phyloP scores from a whole-genome alignment of 2,888 invertebrate genomes.

The Pristionchus entomophagus region DNA sequence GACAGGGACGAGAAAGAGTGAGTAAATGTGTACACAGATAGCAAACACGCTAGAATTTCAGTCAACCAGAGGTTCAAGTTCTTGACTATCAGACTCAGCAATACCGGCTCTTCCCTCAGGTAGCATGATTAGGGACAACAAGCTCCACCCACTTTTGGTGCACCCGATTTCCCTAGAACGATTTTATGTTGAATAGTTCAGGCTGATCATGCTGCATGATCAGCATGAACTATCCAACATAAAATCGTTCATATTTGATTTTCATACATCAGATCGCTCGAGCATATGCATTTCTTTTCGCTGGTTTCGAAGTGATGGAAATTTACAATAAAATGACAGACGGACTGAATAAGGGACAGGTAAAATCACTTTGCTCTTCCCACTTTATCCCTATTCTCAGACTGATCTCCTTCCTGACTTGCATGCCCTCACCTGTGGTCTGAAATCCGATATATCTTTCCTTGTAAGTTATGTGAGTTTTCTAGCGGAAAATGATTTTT shows the following conservation, averaged over 20 bases:
- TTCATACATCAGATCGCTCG: conserved; percentile 79
- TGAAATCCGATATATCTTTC: conserved; percentile 88
- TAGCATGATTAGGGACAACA: no score
- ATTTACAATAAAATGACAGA: conserved; percentile 48
- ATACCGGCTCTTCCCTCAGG: conserved; percentile 88
- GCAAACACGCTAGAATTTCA: no score
- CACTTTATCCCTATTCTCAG: no score
- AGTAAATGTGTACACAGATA: no score
- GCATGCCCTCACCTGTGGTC: conserved; percentile 91
- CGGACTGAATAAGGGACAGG: conserved; percentile 17
- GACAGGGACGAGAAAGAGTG: conserved; percentile 83
- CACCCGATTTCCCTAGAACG: no score
- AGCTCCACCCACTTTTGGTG: no score
- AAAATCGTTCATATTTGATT: no score
- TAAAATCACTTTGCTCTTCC: no score
- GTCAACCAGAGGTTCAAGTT: conserved; percentile 86
- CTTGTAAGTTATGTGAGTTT: background rate
- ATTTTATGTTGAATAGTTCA: background rate
- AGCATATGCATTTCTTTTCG: conserved; percentile 86
- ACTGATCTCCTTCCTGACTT: conserved; percentile 80
- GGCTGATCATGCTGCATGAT: no score
- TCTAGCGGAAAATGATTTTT: conserved; percentile 78
- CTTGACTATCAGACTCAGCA: conserved; percentile 95
- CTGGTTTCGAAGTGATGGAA: conserved; percentile 70
- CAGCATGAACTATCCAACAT: no score